These are phyloP conservation scores for Pterocles gutturalis DNA, from an alignment of 2,113 vertebrate genomes.

Conservation along the genomic window DNA sequence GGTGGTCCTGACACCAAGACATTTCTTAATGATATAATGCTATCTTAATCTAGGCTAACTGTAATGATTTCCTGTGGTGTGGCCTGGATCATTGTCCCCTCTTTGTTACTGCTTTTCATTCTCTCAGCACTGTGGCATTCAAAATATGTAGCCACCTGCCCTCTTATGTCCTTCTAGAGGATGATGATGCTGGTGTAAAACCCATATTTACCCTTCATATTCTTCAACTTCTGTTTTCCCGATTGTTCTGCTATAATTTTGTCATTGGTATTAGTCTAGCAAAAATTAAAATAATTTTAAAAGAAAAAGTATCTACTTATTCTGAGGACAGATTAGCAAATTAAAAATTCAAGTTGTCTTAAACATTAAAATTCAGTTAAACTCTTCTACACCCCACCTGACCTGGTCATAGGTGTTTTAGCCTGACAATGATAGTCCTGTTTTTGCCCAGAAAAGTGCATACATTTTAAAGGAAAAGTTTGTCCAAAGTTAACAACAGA, in stretches of 20 bases:
- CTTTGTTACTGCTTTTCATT: not conserved
- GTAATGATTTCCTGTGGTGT: not conserved
- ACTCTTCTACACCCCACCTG: not conserved
- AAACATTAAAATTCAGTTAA: not conserved
- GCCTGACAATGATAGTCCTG: not conserved
- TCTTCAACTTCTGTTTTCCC: not conserved
- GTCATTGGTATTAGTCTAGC: not conserved
- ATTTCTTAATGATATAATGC: no score
- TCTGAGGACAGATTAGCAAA: not conserved
- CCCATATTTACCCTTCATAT: accelerated
- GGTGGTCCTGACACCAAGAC: no score
- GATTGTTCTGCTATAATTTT: not conserved
- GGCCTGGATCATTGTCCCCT: not conserved
- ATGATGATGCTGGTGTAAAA: not conserved
- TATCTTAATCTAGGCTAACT: not conserved
- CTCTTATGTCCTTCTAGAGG: not conserved
- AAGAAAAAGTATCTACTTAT: not conserved
- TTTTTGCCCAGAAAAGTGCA: not conserved
- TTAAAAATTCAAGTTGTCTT: not conserved
- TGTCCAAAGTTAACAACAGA: not conserved
- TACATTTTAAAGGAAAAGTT: not conserved
- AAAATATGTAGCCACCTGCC: not conserved
- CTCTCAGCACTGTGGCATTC: not conserved
- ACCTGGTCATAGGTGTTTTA: not conserved
- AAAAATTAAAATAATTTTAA: not conserved